phyloP scores from a whole-genome alignment of 2,888 invertebrate species.

The Erannis defoliaria region DNA sequence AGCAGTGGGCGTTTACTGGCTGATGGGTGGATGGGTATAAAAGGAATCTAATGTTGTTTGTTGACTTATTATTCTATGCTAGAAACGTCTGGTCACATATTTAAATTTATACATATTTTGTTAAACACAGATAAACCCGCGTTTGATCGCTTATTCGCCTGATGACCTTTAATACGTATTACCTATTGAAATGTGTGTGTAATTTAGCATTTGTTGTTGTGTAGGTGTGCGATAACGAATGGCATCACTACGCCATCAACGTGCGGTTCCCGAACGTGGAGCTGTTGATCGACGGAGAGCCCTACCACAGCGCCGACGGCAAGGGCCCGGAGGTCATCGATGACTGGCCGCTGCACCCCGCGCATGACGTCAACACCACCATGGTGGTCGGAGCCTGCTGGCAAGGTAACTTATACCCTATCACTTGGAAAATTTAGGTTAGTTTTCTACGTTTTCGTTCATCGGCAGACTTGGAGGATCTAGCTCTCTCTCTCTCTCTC shows the following conservation, averaged over 20 bases:
- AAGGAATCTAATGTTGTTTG: too few relatives aligned
- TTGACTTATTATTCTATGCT: too few relatives aligned
- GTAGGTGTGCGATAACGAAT: constrained; percentile 97
- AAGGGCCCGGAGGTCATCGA: constrained; percentile 98
- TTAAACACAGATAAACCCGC: too few relatives aligned
- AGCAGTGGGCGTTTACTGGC: too few relatives aligned
- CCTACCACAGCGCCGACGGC: constrained; percentile 75
- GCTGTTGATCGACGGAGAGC: constrained; percentile 95
- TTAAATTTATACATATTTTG: too few relatives aligned
- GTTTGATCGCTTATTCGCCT: too few relatives aligned
- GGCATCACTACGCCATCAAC: constrained; percentile 99
- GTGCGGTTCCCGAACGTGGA: constrained; percentile 97
- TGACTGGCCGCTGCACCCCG: constrained; percentile 99
- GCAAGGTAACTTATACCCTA: constrained; percentile 88
- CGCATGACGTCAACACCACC: constrained; percentile 97
- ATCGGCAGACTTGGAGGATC: too few relatives aligned
- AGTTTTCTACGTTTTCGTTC: not conserved
- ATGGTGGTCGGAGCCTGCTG: constrained; percentile 98
- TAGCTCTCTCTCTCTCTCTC: too few relatives aligned
- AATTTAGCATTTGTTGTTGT: not conserved
- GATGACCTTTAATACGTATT: too few relatives aligned
- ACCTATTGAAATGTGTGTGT: not conserved
- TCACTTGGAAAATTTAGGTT: not conserved
- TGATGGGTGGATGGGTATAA: too few relatives aligned
- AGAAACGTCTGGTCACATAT: too few relatives aligned